Conservation (phyloP, 2,113 vertebrate species). For the Nothoprocta pentlandii region DNA sequence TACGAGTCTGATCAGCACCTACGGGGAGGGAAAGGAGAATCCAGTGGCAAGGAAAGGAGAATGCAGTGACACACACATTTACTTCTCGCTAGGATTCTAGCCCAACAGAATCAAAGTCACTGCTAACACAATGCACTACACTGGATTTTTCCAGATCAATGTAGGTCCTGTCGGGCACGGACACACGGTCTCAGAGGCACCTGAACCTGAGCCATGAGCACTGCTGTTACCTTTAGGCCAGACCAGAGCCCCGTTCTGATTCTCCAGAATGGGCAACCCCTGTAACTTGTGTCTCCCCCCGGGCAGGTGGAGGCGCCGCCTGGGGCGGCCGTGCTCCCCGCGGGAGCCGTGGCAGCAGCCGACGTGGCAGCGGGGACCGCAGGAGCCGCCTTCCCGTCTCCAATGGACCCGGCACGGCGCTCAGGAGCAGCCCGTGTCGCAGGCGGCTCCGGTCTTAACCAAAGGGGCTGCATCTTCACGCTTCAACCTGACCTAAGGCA, state of each 20-base stretch:
- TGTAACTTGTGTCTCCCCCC: background rate
- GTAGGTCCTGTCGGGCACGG: background rate
- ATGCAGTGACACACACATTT: background rate
- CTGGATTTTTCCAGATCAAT: slow-evolving; percentile 6
- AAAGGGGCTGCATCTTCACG: background rate
- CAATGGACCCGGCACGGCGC: background rate
- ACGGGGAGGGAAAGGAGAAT: background rate
- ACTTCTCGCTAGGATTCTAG: background rate
- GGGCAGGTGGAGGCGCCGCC: background rate
- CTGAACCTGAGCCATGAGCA: background rate
- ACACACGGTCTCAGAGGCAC: background rate
- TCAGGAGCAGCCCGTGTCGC: background rate
- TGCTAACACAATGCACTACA: background rate
- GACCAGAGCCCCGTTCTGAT: background rate
- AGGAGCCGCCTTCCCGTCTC: background rate
- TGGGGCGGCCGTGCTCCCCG: slow-evolving; percentile 1
- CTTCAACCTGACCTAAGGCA: background rate
- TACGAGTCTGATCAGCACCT: background rate
- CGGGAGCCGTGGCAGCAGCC: slow-evolving; percentile 46
- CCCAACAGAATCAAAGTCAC: background rate
- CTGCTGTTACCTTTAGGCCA: background rate
- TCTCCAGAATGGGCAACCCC: background rate
- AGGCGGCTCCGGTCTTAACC: background rate
- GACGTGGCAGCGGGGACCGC: slow-evolving; percentile 63
- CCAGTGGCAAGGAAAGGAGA: background rate